phyloP scores from a whole-genome alignment of 92 coral and sea anemone species.

The Meandrina meandrites region DNA sequence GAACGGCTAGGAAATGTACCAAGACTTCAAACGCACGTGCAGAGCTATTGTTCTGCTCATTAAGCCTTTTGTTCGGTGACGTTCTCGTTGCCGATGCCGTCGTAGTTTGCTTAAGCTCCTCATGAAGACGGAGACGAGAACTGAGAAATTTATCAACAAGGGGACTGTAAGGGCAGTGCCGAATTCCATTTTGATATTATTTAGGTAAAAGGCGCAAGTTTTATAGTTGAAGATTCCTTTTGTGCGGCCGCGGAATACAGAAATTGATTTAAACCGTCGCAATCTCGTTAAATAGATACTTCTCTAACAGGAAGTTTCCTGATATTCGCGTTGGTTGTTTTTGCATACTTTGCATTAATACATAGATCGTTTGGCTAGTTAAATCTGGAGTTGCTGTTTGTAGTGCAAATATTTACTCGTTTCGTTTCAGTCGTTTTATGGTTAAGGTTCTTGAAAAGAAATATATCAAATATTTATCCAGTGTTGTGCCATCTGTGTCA shows the following conservation, averaged over 20 bases:
- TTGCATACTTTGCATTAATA: not conserved
- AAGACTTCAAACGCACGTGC: too few species aligned
- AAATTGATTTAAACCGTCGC: not conserved
- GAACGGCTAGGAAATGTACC: too few species aligned
- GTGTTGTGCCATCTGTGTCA: not conserved
- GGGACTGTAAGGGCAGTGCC: not conserved
- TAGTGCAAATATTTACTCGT: slow-evolving; percentile 6
- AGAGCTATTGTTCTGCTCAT: too few species aligned
- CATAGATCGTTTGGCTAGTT: not conserved
- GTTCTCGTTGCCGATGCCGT: too few species aligned
- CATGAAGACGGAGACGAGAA: not conserved
- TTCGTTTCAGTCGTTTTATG: not conserved
- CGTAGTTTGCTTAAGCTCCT: too few species aligned
- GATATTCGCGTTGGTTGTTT: not conserved
- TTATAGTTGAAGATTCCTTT: not conserved
- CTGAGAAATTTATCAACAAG: not conserved
- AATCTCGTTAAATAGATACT: not conserved
- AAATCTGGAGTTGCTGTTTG: slow-evolving; percentile 1
- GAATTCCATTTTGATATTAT: not conserved
- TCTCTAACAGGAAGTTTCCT: not conserved
- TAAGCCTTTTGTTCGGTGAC: too few species aligned
- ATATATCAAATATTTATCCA: not conserved
- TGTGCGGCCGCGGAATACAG: not conserved
- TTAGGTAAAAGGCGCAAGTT: not conserved
- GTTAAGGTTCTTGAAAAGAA: not conserved